Evolutionary conservation across 2,113 vertebrate species (phyloP).

Genomic region (Prunella fulvescens): DNA sequence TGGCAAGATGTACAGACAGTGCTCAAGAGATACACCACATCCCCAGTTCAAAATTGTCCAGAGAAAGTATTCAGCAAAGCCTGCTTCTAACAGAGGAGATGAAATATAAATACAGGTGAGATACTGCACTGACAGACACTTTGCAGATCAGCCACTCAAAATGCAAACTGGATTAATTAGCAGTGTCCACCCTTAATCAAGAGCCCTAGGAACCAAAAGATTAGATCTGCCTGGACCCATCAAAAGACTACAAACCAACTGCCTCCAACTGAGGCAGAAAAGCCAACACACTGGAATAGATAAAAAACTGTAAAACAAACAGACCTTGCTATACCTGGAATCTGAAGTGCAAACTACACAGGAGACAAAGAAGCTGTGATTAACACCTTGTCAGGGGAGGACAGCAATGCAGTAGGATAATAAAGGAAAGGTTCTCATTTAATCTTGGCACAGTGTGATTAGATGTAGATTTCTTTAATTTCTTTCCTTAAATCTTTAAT

Average conservation of each 20-base stretch:
- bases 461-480: neutral
- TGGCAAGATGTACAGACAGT: neutral
- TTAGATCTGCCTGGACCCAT: neutral
- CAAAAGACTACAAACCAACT: neutral
- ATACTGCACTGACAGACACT: neutral
- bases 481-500: neutral
- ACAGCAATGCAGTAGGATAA: neutral
- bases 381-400: neutral
- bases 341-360: neutral
- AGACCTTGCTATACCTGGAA: neutral
- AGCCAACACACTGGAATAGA: rapidly evolving
- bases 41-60: neutral
- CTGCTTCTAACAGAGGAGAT: neutral
- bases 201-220: neutral
- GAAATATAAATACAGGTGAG: neutral
- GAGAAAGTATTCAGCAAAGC: neutral
- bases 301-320: neutral
- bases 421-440: neutral
- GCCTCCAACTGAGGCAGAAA: neutral
- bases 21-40: neutral
- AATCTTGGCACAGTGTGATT: neutral
- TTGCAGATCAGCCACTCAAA: neutral
- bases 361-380: neutral
- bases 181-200: neutral
- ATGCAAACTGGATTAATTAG: neutral